Evolutionary conservation across 2,113 vertebrate species (phyloP).

Genomic region (Oncorhynchus kisutch): DNA sequence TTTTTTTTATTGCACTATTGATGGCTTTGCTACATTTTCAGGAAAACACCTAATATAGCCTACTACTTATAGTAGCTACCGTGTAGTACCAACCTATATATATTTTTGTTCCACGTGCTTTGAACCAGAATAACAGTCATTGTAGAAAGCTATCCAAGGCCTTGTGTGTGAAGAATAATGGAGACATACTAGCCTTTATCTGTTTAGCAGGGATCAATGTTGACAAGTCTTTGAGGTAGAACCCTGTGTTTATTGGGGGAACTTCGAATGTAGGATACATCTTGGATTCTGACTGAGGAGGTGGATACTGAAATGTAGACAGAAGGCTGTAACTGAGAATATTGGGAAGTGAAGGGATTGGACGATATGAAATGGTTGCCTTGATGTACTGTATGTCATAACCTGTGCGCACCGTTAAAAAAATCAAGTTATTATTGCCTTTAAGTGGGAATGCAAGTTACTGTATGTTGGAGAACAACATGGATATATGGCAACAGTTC

Average conservation of each 20-base stretch:
- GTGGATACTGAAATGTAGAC: background rate
- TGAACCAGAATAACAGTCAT: background rate
- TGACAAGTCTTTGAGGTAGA: background rate
- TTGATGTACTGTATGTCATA: slow-evolving; percentile 7
- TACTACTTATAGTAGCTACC: background rate
- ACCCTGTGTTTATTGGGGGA: background rate
- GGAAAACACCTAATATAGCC: background rate
- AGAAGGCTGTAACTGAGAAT: background rate
- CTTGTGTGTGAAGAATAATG: background rate
- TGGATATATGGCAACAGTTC: background rate
- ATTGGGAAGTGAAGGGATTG: background rate
- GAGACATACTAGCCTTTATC: background rate
- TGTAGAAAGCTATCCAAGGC: background rate
- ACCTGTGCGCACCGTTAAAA: background rate
- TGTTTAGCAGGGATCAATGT: background rate
- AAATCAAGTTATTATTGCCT: slow-evolving; percentile 15
- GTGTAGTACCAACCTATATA: too few relatives aligned
- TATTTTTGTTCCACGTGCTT: background rate
- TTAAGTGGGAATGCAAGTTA: background rate
- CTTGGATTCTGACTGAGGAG: background rate
- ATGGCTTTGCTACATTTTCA: background rate
- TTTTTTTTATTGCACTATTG: slow-evolving; percentile 4
- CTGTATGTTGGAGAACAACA: background rate
- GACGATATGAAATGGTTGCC: background rate
- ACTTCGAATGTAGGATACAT: too few relatives aligned